Conservation (phyloP, 2,888 invertebrate genomes). For the Lottia scabra region DNA sequence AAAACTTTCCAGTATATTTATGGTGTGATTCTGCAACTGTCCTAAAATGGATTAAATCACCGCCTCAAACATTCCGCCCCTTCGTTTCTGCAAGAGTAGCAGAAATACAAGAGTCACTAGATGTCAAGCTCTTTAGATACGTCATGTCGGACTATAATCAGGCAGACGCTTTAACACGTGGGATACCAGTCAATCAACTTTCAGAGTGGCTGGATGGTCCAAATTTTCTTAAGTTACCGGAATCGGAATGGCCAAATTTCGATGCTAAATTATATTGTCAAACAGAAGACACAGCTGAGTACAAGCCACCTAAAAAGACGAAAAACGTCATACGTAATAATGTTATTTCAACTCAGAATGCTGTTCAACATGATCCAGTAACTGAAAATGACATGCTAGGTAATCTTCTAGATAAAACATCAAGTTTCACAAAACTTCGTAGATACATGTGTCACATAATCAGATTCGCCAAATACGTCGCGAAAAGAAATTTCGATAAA, state of each 20-base stretch:
- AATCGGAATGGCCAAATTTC: neutral
- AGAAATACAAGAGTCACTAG: neutral
- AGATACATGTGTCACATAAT: neutral
- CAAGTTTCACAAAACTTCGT: neutral
- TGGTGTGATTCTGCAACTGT: neutral
- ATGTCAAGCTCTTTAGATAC: neutral
- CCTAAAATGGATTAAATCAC: neutral
- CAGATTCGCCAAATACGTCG: neutral
- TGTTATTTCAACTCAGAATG: too few species aligned
- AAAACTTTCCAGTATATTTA: neutral
- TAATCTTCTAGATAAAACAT: neutral
- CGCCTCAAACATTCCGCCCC: neutral
- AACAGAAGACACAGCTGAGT: too few species aligned
- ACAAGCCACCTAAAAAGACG: too few species aligned
- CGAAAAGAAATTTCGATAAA: neutral
- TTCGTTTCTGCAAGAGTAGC: neutral
- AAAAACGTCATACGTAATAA: too few species aligned
- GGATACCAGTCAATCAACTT: neutral
- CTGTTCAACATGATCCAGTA: too few species aligned
- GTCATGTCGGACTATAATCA: neutral
- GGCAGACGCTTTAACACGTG: neutral
- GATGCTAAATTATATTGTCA: neutral
- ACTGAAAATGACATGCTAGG: too few species aligned
- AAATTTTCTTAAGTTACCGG: neutral
- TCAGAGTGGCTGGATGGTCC: neutral